Conservation (phyloP, 2,797 vertebrate species). For the Ptychobarbus kaznakovi region DNA sequence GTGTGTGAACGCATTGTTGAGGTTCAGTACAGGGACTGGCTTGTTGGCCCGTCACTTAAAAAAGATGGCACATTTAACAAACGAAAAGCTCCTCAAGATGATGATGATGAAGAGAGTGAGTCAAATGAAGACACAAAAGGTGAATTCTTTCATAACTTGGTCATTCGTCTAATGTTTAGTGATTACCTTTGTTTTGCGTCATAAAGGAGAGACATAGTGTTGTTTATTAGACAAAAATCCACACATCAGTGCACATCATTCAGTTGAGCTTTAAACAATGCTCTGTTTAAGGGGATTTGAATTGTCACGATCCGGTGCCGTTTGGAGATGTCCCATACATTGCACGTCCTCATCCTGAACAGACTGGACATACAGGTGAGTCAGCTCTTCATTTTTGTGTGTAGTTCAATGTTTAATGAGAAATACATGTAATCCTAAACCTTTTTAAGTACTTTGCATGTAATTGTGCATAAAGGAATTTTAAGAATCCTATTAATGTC, state of each 20-base stretch:
- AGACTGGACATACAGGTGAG: conserved; percentile 87
- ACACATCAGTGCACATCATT: not conserved
- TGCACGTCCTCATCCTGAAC: conserved; percentile 83
- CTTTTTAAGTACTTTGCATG: not conserved
- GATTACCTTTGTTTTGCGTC: not conserved
- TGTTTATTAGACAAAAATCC: not conserved
- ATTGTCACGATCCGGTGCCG: conserved; percentile 42
- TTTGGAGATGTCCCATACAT: conserved; percentile 81
- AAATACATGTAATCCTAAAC: not conserved
- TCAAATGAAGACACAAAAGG: conserved; percentile 63
- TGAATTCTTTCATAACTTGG: conserved; percentile 37
- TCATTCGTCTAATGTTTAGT: not conserved
- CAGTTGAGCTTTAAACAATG: not conserved
- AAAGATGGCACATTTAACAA: conserved; percentile 77
- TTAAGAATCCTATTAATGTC: not conserved
- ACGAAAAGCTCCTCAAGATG: conserved; percentile 64
- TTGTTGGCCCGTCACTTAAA: conserved; percentile 80
- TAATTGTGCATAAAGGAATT: not conserved
- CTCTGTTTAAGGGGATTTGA: conserved; percentile 59
- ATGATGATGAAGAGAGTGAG: conserved; percentile 41
- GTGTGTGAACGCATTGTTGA: conserved; percentile 86
- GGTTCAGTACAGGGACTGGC: conserved; percentile 85
- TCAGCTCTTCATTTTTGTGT: not conserved
- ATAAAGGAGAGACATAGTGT: not conserved
- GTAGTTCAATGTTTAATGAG: not conserved